A percentile compares a stretch with the other conserved stretches of the same genome.
Conservation (phyloP, 2,113 vertebrate genomes). For the Chaetops frenatus region DNA sequence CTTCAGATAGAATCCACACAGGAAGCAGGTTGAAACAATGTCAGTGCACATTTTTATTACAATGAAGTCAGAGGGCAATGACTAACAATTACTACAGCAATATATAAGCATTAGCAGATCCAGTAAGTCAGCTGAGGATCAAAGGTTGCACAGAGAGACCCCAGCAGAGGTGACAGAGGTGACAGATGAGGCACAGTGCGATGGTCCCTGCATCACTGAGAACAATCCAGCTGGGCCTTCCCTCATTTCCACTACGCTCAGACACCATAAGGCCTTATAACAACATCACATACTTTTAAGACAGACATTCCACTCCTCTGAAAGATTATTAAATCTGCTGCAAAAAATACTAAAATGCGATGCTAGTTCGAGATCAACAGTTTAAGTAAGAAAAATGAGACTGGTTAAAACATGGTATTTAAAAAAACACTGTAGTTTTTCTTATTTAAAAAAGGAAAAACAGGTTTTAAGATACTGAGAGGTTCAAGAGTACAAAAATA, state of each 20-base stretch:
- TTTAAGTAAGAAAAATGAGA: background rate
- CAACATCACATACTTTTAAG: background rate
- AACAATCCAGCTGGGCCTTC: background rate
- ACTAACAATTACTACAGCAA: background rate
- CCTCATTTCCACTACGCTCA: background rate
- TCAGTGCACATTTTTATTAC: constrained; percentile 13
- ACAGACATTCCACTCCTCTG: background rate
- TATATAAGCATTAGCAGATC: background rate
- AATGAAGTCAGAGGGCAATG: background rate
- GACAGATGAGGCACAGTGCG: background rate
- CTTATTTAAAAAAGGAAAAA: constrained; percentile 1
- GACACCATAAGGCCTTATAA: background rate
- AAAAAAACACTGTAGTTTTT: background rate
- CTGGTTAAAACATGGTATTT: background rate
- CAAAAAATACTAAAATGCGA: background rate
- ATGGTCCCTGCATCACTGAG: fast-evolving
- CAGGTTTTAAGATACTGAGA: background rate
- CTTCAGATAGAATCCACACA: background rate
- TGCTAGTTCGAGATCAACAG: background rate
- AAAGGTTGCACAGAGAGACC: background rate
- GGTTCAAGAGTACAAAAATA: constrained; percentile 48
- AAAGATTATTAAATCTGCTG: background rate
- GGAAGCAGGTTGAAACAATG: background rate
- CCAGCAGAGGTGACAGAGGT: background rate
- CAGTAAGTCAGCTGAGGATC: background rate